A percentile compares a stretch with the other conserved stretches of the same genome.
phyloP scores from a whole-genome alignment of 2,888 invertebrate species.

The Chesias legatella region DNA sequence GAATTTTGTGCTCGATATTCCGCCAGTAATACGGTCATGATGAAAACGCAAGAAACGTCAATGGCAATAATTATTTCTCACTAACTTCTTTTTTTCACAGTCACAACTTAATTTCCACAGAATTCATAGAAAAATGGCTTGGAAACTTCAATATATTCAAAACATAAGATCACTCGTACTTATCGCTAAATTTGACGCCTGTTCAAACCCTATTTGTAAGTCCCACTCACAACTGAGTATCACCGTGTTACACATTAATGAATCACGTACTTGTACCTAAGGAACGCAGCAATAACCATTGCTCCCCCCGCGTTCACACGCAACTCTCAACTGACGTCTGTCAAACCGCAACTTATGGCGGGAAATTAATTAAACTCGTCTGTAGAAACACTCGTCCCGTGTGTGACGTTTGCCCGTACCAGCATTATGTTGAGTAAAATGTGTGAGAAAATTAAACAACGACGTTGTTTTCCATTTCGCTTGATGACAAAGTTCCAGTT shows the following conservation, averaged over 20 bases:
- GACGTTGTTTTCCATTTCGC: constrained; percentile 55
- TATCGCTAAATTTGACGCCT: too few species aligned
- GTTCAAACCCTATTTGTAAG: too few species aligned
- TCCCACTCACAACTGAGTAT: constrained; percentile 17
- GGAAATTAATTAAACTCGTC: constrained; percentile 28
- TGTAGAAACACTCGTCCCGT: constrained; percentile 21
- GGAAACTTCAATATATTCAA: too few species aligned
- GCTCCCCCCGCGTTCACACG: constrained; percentile 18
- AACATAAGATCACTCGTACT: too few species aligned
- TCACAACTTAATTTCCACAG: too few species aligned
- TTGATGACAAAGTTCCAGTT: constrained; percentile 28
- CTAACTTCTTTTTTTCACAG: too few species aligned
- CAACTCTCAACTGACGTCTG: constrained; percentile 28
- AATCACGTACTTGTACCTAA: constrained; percentile 32
- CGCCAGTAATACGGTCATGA: constrained; percentile 7
- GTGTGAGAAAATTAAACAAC: constrained; percentile 63
- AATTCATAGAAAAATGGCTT: too few species aligned
- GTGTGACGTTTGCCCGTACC: constrained; percentile 20
- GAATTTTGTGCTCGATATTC: too few species aligned
- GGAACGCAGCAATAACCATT: constrained; percentile 28
- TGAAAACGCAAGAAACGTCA: constrained; percentile 20
- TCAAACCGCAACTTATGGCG: constrained; percentile 30
- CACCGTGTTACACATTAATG: constrained; percentile 24
- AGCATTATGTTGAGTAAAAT: constrained; percentile 32
- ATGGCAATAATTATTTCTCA: too few species aligned